phyloP scores from a whole-genome alignment of 2,113 vertebrate species.

The Dendrocopos noguchii region DNA sequence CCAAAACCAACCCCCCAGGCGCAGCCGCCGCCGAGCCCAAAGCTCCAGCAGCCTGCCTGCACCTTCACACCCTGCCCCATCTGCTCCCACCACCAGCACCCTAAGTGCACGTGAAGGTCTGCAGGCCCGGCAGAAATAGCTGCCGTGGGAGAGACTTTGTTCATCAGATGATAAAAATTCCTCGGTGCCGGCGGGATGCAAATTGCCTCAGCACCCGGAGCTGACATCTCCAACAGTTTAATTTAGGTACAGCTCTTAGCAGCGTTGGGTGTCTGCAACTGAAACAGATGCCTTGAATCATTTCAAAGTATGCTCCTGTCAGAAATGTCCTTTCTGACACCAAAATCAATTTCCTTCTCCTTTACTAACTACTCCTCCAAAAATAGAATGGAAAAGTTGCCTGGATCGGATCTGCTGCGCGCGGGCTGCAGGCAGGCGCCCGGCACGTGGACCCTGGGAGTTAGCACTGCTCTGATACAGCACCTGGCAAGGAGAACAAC shows the following conservation, averaged over 20 bases:
- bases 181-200: slow-evolving; percentile 58
- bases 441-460: slow-evolving; percentile 71
- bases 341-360: slow-evolving; percentile 76
- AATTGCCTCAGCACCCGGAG: slow-evolving; percentile 66
- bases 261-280: slow-evolving; percentile 62
- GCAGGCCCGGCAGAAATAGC: background rate
- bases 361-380: slow-evolving; percentile 64
- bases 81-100: background rate
- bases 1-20: fast-evolving
- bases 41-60: fast-evolving
- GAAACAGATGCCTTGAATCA: slow-evolving; percentile 80
- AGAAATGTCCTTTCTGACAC: slow-evolving; percentile 74
- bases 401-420: slow-evolving; percentile 37
- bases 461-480: slow-evolving; percentile 83
- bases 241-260: slow-evolving; percentile 75
- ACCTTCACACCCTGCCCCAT: background rate
- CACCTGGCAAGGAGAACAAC: slow-evolving; percentile 63
- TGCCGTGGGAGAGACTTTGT: slow-evolving; percentile 13
- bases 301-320: slow-evolving; percentile 77
- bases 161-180: slow-evolving; percentile 69
- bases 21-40: fast-evolving
- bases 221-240: slow-evolving; percentile 80
- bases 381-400: slow-evolving; percentile 58
- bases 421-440: slow-evolving; percentile 32
- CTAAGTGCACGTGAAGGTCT: background rate